phyloP scores from a whole-genome alignment of 2,113 vertebrate genomes.

The Ciconia stormi region DNA sequence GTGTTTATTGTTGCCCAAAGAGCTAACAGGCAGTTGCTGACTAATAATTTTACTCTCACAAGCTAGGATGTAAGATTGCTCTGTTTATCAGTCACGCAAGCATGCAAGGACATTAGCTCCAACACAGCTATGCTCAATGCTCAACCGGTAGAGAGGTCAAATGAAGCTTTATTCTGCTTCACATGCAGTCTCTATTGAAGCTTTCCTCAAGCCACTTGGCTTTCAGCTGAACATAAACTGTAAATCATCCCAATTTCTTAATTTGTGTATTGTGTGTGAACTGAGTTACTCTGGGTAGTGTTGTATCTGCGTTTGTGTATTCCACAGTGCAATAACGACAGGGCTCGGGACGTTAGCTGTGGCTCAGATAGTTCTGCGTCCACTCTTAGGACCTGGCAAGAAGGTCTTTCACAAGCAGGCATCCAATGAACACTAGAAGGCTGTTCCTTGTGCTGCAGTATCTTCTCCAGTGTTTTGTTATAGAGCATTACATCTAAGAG shows the following conservation, averaged over 20 bases:
- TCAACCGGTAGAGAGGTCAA: background rate
- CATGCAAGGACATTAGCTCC: background rate
- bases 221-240: background rate
- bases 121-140: background rate
- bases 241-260: background rate
- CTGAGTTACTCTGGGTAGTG: background rate
- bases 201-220: background rate
- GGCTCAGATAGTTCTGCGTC: background rate
- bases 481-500: background rate
- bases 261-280: background rate
- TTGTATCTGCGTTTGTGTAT: background rate
- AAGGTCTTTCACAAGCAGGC: background rate
- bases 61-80: background rate
- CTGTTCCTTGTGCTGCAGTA: background rate
- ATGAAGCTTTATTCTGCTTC: background rate
- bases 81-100: background rate
- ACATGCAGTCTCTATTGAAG: rapidly evolving
- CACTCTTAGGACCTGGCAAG: background rate
- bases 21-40: background rate
- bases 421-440: background rate
- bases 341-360: background rate
- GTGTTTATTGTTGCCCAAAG: background rate
- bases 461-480: background rate
- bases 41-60: background rate
- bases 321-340: background rate